Evolutionary conservation across 2,113 vertebrate genomes (phyloP).

Genomic region (Callopanchax toddi): DNA sequence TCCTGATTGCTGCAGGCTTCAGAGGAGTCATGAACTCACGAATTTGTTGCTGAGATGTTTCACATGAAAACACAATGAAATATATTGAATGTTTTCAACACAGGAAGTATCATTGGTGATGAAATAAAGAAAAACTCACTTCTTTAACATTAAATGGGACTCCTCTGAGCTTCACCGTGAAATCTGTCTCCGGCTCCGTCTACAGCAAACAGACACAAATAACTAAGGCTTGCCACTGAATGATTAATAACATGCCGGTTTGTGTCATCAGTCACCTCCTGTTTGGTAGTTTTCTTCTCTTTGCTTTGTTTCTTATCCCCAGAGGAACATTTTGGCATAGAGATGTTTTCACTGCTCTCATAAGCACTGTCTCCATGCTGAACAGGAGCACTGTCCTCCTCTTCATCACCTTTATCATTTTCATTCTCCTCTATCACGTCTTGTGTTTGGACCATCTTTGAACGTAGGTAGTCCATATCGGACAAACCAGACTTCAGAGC

Average conservation of each 20-base stretch:
- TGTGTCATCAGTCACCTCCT: slow-evolving; percentile 50
- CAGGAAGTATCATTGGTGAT: background rate
- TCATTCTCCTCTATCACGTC: slow-evolving; percentile 48
- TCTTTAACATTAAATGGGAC: slow-evolving; percentile 87
- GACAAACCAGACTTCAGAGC: slow-evolving; percentile 83
- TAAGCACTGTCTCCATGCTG: slow-evolving; percentile 38
- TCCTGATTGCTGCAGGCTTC: slow-evolving; percentile 88
- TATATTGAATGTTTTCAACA: background rate
- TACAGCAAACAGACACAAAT: slow-evolving; percentile 36
- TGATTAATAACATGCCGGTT: background rate
- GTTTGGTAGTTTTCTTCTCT: slow-evolving; percentile 46
- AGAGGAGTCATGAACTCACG: slow-evolving; percentile 90
- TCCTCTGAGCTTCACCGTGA: slow-evolving; percentile 90
- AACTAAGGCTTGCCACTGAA: background rate
- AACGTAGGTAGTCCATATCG: slow-evolving; percentile 95
- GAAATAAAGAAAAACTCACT: slow-evolving; percentile 68
- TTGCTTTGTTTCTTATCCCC: slow-evolving; percentile 23
- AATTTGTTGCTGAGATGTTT: slow-evolving; percentile 84
- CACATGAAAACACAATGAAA: background rate
- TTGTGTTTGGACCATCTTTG: slow-evolving; percentile 83
- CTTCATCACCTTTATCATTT: slow-evolving; percentile 18
- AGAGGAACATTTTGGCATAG: slow-evolving; percentile 35
- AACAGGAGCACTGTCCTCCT: slow-evolving; percentile 9
- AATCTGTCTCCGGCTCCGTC: slow-evolving; percentile 74
- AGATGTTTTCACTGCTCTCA: slow-evolving; percentile 24